phyloP scores from a whole-genome alignment of 2,888 invertebrate species.

The Drosophila birchii region DNA sequence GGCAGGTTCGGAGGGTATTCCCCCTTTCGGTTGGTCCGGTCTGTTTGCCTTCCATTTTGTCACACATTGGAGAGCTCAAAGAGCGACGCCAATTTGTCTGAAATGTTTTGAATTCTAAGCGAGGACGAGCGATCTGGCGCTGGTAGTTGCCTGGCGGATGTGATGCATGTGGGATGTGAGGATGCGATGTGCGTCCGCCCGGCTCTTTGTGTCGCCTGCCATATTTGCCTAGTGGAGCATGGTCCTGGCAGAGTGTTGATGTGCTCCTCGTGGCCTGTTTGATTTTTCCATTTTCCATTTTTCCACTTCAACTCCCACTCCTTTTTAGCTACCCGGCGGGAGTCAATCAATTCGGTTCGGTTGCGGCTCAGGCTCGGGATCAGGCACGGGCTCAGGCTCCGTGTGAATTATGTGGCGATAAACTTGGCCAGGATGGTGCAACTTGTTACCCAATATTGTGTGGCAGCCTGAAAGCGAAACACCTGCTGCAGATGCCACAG shows the following conservation, averaged over 20 bases:
- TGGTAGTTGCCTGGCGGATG: conserved; percentile 53
- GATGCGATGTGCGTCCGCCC: conserved; percentile 9
- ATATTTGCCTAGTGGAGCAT: conserved; percentile 52
- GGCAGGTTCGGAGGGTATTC: background rate
- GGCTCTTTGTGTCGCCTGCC: conserved; percentile 45
- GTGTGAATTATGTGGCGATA: conserved; percentile 78
- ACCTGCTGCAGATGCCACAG: conserved; percentile 76
- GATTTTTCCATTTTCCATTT: conserved; percentile 58
- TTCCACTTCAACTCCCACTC: conserved; percentile 43
- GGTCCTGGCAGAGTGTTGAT: conserved; percentile 38
- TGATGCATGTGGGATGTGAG: conserved; percentile 53
- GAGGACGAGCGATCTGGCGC: conserved; percentile 35
- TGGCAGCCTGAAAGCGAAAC: conserved; percentile 64
- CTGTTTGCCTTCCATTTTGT: conserved; percentile 78
- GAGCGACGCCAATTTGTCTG: conserved; percentile 80
- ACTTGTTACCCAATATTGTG: conserved; percentile 76
- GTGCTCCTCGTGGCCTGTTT: conserved; percentile 40
- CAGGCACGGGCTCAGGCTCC: conserved; percentile 23
- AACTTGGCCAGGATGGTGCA: conserved; percentile 69
- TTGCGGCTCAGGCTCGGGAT: conserved; percentile 14
- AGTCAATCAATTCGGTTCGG: conserved; percentile 66
- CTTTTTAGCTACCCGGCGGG: conserved; percentile 29
- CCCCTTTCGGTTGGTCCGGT: conserved; percentile 5
- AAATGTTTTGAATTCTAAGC: conserved; percentile 77
- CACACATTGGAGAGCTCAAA: conserved; percentile 69